Evolutionary conservation across 2,888 invertebrate species (phyloP).

Genomic region (Cheilosia soror): DNA sequence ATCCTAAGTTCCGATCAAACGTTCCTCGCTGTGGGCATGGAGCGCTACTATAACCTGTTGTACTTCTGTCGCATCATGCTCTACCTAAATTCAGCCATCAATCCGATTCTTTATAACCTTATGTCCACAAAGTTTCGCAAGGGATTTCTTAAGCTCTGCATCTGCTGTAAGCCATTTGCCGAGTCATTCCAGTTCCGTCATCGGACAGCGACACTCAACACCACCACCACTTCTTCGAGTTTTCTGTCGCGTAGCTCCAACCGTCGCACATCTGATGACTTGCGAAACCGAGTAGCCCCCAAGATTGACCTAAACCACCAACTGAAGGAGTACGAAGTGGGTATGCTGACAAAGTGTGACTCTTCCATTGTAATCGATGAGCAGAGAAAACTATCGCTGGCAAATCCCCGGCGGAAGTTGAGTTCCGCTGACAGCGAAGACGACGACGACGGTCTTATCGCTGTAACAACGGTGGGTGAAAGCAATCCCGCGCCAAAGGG

Average conservation of each 20-base stretch:
- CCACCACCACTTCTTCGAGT: conserved; percentile 85
- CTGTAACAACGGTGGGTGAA: conserved; percentile 43
- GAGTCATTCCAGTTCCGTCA: conserved; percentile 77
- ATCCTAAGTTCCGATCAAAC: conserved; percentile 90
- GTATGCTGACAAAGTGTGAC: conserved; percentile 65
- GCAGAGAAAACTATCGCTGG: conserved; percentile 62
- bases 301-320: conserved; percentile 58
- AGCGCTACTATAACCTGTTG: conserved; percentile 92
- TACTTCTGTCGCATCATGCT: conserved; percentile 94
- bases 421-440: conserved; percentile 63
- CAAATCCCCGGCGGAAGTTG: conserved; percentile 61
- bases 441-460: conserved; percentile 54
- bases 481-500: conserved; percentile 29
- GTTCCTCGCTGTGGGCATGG: conserved; percentile 88
- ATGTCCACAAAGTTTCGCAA: conserved; percentile 96
- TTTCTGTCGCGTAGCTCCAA: conserved; percentile 87
- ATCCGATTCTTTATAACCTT: conserved; percentile 95
- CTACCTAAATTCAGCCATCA: conserved; percentile 94
- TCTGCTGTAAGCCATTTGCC: conserved; percentile 81
- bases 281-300: conserved; percentile 54
- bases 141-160: conserved; percentile 89
- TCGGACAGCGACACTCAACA: conserved; percentile 85
- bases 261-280: conserved; percentile 85
- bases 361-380: conserved; percentile 64
- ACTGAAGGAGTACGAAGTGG: conserved; percentile 58